These are phyloP conservation scores for Etheostoma nigrum DNA, from an alignment of 2,797 vertebrate genomes.

Conservation along the genomic window DNA sequence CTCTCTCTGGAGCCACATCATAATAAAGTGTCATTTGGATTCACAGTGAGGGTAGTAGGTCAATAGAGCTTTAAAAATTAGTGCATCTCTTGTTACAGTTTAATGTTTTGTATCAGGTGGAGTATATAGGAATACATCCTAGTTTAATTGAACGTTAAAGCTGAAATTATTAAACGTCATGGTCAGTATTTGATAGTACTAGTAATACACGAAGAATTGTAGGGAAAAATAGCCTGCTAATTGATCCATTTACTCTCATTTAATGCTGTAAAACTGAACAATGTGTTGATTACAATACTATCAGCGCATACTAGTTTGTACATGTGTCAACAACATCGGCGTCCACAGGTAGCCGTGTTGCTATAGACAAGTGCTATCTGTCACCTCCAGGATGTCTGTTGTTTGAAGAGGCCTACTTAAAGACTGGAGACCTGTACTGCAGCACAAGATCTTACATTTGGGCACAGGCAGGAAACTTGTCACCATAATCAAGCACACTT, in stretches of 20 bases:
- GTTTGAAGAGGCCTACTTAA: conserved; percentile 32
- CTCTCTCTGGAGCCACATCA: conserved; percentile 52
- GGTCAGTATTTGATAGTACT: not conserved
- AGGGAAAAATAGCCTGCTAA: not conserved
- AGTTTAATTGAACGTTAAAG: conserved; percentile 3
- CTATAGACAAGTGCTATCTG: conserved; percentile 26
- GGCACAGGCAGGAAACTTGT: not conserved
- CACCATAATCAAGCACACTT: conserved; percentile 5
- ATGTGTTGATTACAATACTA: conserved; percentile 20
- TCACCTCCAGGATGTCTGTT: conserved; percentile 55
- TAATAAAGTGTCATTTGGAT: conserved; percentile 61
- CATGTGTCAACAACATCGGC: conserved; percentile 21
- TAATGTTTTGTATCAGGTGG: not conserved
- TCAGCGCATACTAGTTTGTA: not conserved
- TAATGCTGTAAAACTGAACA: conserved; percentile 15
- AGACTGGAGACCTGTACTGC: not conserved
- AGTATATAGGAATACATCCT: not conserved
- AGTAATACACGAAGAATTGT: not conserved
- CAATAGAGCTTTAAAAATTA: conserved; percentile 19
- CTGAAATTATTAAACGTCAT: not conserved
- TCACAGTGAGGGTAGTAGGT: conserved; percentile 34
- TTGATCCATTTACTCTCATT: conserved; percentile 20
- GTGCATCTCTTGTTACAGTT: not conserved
- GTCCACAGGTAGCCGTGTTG: conserved; percentile 28
- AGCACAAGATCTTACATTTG: conserved; percentile 6